A percentile compares a stretch with the other conserved stretches of the same genome.
Conservation (phyloP, 2,113 vertebrate species). For the Puffinus mauretanicus region DNA sequence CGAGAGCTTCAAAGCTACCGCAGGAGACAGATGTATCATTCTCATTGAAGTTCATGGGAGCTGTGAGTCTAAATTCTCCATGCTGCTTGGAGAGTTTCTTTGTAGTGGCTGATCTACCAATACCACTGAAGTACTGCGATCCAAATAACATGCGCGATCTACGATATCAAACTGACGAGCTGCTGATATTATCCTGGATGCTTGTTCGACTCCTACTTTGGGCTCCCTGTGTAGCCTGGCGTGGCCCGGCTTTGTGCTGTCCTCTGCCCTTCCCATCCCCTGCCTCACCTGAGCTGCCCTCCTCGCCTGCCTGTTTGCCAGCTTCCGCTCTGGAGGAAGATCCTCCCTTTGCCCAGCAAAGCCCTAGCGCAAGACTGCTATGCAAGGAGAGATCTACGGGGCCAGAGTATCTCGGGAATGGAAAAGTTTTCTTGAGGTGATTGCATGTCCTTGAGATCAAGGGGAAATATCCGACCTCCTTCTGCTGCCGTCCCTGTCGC, state of each 20-base stretch:
- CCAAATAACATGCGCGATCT: neutral
- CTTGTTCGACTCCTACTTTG: neutral
- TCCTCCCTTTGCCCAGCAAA: neutral
- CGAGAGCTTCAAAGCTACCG: conserved; percentile 60
- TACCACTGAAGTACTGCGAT: neutral
- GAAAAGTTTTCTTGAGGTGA: neutral
- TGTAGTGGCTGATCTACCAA: conserved; percentile 35
- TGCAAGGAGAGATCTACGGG: neutral
- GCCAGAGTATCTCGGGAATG: neutral
- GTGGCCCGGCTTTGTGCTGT: neutral
- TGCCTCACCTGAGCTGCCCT: conserved; percentile 52
- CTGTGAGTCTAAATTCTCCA: conserved; percentile 45
- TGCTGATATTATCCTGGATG: conserved; percentile 2
- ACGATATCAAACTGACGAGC: neutral
- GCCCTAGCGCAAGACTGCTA: neutral
- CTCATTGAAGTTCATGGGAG: conserved; percentile 48
- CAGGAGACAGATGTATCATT: conserved; percentile 58
- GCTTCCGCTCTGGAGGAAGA: conserved; percentile 16
- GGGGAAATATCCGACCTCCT: neutral
- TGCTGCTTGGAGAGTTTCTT: conserved; percentile 10
- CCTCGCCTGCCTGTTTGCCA: neutral
- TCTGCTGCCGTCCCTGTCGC: neutral
- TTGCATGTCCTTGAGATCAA: neutral
- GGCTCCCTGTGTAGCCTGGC: neutral
- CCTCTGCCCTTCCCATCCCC: neutral